Base-by-base conservation (phyloP, 1,140 invertebrate genomes). In the Trichonephila inaurata region DNA sequence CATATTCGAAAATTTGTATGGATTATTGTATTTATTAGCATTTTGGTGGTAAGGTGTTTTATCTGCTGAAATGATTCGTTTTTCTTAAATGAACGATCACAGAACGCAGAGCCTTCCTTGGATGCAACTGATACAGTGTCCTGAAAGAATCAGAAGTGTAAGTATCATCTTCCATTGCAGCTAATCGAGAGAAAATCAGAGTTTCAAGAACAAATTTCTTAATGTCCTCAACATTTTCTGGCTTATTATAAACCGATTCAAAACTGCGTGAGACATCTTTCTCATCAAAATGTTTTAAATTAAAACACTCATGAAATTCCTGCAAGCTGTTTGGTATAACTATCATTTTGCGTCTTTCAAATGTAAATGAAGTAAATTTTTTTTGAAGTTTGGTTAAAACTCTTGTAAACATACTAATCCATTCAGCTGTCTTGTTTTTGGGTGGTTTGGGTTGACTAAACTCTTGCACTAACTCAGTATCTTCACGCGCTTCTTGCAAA, bases 51-150 rank as follows among this genome's bases (percentile, higher is more conserved):
- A 62, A n/a, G 28, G 19, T 69, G 89, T 94, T 28, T 93, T 93
- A 72, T 95, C 92, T 24, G 91, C 66, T 83, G 97, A 96, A 95
- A 97, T 96, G 24, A 97, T 96, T 94, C 97, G 96, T 0, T 95
- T 92, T 33, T 40, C 91, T 95, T 7, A 97, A 96, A 94, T 97
- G 96, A 0, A 96, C 95, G 94, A 97, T 96, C 0, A 97, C 97
- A 0, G 96, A 96, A 69, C 96, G 95, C 1, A 98, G 95, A 0
- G 97, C 95, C 66, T 95, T 96, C 91, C 98, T 97, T 0, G 97
- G 96, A 95, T 97, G 98, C 94, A 97, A 96, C 94, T 97, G 97
- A 94, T 97, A 98, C 58, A 97, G 96, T 94, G 97, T 96, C 92
- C 97, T 97, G 21, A 97, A 95, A 62, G 97, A 97, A 94, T 97